Percentiles rank a stretch among this genome's conserved stretches.
Conservation (phyloP, 2,888 invertebrate genomes). For the Congeria kusceri region DNA sequence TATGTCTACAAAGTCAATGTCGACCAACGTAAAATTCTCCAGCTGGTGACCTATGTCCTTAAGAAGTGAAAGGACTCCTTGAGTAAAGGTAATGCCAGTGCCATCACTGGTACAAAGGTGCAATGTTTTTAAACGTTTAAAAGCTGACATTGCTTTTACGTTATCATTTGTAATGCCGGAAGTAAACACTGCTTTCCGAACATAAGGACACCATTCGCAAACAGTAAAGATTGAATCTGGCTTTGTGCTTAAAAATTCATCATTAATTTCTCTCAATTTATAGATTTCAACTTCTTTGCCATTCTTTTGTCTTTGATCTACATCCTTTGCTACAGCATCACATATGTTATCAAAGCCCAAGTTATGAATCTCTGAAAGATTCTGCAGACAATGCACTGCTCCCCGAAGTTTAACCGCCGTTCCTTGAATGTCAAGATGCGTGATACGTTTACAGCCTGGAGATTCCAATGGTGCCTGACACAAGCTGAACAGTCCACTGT, state of each 20-base stretch:
- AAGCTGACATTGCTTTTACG: slow-evolving; percentile 21
- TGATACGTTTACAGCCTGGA: slow-evolving; percentile 43
- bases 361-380: slow-evolving; percentile 37
- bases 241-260: slow-evolving; percentile 22
- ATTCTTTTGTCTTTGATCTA: not conserved
- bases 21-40: slow-evolving; percentile 37
- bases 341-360: slow-evolving; percentile 54
- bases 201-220: slow-evolving; percentile 34
- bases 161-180: slow-evolving; percentile 27
- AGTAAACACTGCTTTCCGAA: slow-evolving; percentile 36
- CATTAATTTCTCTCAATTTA: slow-evolving; percentile 30
- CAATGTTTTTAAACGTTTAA: slow-evolving; percentile 38
- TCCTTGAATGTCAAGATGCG: slow-evolving; percentile 30
- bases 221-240: slow-evolving; percentile 26
- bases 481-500: slow-evolving; percentile 56
- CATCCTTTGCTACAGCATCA: slow-evolving; percentile 36
- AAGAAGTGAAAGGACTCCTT: slow-evolving; percentile 47
- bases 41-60: slow-evolving; percentile 47
- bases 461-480: slow-evolving; percentile 36
- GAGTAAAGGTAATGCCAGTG: slow-evolving; percentile 28
- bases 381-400: slow-evolving; percentile 44
- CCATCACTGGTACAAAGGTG: slow-evolving; percentile 30
- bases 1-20: slow-evolving; percentile 47
- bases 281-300: slow-evolving; percentile 12
- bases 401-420: slow-evolving; percentile 41